Conservation (phyloP, 2,797 vertebrate genomes). For the Sandelia bainsii region DNA sequence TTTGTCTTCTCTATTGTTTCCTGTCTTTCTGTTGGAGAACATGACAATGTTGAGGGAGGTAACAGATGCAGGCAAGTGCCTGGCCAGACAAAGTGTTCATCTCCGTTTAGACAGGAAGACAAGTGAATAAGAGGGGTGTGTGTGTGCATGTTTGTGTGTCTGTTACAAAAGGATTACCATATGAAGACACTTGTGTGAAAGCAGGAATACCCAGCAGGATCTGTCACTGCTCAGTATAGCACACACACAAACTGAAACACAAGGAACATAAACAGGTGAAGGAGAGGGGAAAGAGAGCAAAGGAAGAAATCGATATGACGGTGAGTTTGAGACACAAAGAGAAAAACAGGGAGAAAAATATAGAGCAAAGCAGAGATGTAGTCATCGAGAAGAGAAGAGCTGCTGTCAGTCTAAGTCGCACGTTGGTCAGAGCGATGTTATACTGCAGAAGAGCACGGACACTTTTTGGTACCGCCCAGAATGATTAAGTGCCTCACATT, state of each 20-base stretch:
- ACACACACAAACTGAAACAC: conserved; percentile 20
- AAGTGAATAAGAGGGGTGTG: conserved; percentile 64
- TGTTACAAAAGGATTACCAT: conserved; percentile 65
- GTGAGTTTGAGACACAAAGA: conserved; percentile 21
- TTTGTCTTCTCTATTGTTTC: conserved; percentile 53
- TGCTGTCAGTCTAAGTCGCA: conserved; percentile 10
- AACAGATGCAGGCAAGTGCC: conserved; percentile 61
- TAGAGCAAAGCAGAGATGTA: not conserved
- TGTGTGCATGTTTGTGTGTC: conserved; percentile 52
- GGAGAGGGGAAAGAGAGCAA: conserved; percentile 5
- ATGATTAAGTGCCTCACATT: conserved; percentile 41
- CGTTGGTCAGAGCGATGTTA: conserved; percentile 29
- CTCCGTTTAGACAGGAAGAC: conserved; percentile 70
- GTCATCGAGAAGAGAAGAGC: conserved; percentile 14
- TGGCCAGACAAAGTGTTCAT: conserved; percentile 60
- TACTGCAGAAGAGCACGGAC: conserved; percentile 6
- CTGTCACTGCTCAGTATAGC: conserved; percentile 47
- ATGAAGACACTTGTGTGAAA: conserved; percentile 60
- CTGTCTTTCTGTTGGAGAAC: conserved; percentile 40
- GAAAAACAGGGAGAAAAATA: conserved; percentile 11
- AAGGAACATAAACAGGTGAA: conserved; percentile 43
- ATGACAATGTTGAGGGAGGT: conserved; percentile 59
- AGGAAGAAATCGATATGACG: conserved; percentile 23
- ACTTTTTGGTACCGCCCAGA: conserved; percentile 19
- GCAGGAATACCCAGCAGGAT: conserved; percentile 64